phyloP scores from a whole-genome alignment of 1,140 invertebrate genomes.

The Lerema accius region DNA sequence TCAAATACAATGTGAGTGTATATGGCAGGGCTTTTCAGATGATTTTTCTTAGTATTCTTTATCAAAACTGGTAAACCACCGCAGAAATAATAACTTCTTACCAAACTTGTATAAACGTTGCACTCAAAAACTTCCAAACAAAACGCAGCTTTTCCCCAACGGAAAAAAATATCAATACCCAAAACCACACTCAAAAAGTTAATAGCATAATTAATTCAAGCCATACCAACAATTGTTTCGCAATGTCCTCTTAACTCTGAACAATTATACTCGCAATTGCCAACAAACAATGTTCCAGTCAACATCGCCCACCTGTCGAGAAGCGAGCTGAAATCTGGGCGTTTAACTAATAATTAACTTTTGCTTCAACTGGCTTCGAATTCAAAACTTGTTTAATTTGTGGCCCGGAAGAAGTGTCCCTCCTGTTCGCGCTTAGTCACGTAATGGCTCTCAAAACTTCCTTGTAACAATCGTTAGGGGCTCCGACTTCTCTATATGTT shows the following conservation, averaged over 20 bases:
- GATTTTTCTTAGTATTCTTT: no score
- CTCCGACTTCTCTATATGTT: constrained; percentile 14
- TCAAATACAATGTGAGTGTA: no score
- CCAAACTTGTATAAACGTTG: no score
- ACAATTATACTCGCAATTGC: constrained; percentile 18
- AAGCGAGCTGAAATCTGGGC: constrained; percentile 36
- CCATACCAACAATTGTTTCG: background rate
- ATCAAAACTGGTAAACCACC: no score
- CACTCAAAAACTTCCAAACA: no score
- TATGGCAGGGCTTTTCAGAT: no score
- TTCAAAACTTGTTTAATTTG: constrained; percentile 77
- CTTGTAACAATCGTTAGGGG: constrained; percentile 57
- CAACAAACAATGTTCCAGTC: constrained; percentile 30
- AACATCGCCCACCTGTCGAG: constrained; percentile 36
- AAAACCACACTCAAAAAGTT: no score
- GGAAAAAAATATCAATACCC: no score
- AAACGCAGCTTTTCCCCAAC: no score
- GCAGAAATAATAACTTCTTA: no score
- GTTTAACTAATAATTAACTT: constrained; percentile 73
- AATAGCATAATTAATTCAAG: background rate
- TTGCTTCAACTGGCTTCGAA: constrained; percentile 48
- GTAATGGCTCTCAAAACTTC: constrained; percentile 66
- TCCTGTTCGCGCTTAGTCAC: constrained; percentile 66
- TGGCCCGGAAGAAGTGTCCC: constrained; percentile 66
- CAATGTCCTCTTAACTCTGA: constrained; percentile 13